These are phyloP conservation scores for Streblospio benedicti DNA, from an alignment of 1,140 invertebrate genomes.

Conservation along the genomic window DNA sequence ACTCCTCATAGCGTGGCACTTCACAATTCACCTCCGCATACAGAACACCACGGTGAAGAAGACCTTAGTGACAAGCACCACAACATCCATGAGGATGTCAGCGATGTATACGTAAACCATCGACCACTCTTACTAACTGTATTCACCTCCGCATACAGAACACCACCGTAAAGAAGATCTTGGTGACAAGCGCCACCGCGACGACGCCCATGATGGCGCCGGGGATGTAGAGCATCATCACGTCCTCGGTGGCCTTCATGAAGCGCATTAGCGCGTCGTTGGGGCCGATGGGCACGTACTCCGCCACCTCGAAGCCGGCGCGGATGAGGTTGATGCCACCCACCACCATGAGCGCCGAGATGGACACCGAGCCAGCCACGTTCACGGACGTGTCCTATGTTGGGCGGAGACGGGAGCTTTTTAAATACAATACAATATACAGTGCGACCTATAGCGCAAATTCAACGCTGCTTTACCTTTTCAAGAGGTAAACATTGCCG, in stretches of 20 bases:
- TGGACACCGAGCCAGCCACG: not conserved
- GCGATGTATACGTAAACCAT: too few species aligned
- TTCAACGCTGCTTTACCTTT: too few species aligned
- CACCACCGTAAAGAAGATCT: not conserved
- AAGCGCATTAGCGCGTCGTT: slow-evolving; percentile 1
- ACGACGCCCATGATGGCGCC: not conserved
- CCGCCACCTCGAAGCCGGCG: slow-evolving; percentile 11
- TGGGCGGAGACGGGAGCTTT: too few species aligned
- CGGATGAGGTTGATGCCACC: slow-evolving; percentile 7
- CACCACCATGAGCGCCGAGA: slow-evolving; percentile 7
- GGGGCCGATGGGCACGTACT: slow-evolving; percentile 8
- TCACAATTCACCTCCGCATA: too few species aligned
- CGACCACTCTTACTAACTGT: too few species aligned
- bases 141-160: not conserved
- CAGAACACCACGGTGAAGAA: too few species aligned
- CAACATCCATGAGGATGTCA: too few species aligned
- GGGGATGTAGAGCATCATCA: slow-evolving; percentile 8
- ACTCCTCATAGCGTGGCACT: too few species aligned
- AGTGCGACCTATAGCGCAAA: too few species aligned
- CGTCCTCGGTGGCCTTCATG: not conserved
- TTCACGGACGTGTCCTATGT: not conserved
- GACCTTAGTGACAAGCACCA: too few species aligned
- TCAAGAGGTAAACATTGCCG: too few species aligned
- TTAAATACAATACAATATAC: too few species aligned
- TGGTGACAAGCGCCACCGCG: not conserved